A percentile compares a stretch with the other conserved stretches of the same genome.
Conservation (phyloP, 2,113 vertebrate genomes). For the human (Homo sapiens) region GRCh38 chr17:4441501-4442000, state of each 20-base stretch:
- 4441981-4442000: no score
- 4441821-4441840: background rate
- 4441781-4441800: background rate
- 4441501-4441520: background rate
- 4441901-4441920: background rate
- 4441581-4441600: background rate
- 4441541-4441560: constrained; percentile 3
- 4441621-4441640: no score
- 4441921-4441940: background rate
- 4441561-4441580: background rate
- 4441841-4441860: background rate
- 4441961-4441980: background rate
- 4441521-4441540: background rate
- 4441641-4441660: no score
- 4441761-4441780: background rate
- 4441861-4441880: background rate
- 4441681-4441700: background rate
- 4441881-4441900: background rate
- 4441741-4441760: rapidly evolving
- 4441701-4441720: background rate
- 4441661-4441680: background rate
- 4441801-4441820: background rate
- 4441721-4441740: background rate
- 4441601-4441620: no score
- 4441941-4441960: background rate